phyloP scores from a whole-genome alignment of 2,113 vertebrate genomes.

The Malurus alboscapulatus region DNA sequence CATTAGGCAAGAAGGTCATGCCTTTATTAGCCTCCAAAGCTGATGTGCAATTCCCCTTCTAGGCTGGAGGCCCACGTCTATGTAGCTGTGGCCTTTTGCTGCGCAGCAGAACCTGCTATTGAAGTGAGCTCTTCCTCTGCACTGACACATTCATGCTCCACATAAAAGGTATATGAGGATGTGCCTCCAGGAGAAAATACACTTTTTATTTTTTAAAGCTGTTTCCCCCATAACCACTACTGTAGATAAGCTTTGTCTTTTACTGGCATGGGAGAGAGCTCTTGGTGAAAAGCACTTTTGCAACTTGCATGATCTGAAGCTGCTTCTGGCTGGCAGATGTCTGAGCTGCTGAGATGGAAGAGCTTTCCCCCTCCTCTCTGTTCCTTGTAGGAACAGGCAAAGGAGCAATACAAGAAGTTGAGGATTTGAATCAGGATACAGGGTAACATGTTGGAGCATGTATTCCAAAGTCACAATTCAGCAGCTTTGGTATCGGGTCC shows the following conservation, averaged over 20 bases:
- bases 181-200: not conserved
- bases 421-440: not conserved
- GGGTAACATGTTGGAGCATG: not conserved
- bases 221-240: not conserved
- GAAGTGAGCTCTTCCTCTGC: not conserved
- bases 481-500: accelerated
- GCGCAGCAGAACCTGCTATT: not conserved
- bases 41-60: not conserved
- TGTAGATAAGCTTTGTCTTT: not conserved
- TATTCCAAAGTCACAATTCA: not conserved
- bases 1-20: not conserved
- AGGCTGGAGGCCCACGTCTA: not conserved
- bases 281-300: not conserved
- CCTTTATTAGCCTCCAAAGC: conserved; percentile 13
- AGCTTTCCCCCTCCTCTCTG: not conserved
- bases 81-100: not conserved
- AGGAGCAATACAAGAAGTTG: not conserved
- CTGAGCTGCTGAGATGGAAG: not conserved
- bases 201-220: not conserved
- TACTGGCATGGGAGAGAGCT: not conserved
- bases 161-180: not conserved
- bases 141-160: not conserved
- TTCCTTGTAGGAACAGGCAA: not conserved
- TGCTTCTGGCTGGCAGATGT: not conserved
- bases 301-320: not conserved